Base-by-base conservation (phyloP, 2,888 invertebrate genomes). In the Apodemia zela region DNA sequence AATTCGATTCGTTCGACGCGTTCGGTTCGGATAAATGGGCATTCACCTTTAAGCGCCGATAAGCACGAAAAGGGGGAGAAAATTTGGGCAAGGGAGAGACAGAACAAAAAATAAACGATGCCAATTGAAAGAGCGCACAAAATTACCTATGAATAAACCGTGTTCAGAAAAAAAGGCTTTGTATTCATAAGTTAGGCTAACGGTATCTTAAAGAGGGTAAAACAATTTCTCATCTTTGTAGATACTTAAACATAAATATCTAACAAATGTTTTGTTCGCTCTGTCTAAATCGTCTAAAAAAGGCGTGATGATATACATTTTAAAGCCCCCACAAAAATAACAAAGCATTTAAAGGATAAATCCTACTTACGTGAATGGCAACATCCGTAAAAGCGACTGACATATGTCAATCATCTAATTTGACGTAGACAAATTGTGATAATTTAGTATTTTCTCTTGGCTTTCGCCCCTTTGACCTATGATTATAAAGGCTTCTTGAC, bases 361-460 rank as follows among this genome's bases (percentile, higher is more conserved):
- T 7, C 5, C 7, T n/a, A n/a, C n/a, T n/a, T 5, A n/a, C 3
- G 1, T 8, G 45, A 51, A 21, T 6, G 11, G 18, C 21, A 21
- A 51, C 3, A 51, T 21, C 21, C 21, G 21, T 51, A 51, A 54
- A 54, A 54, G 15, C 21, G 15, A 15, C 25, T 25, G 54, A 29
- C 21, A 29, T 54, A 54, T 15, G 54, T 54, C 54, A 54, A 54
- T 54, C 54, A 54, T 54, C 54, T 54, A 25, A 54, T 25, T 54
- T 18, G 54, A 54, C 15, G 25, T 21, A 15, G 11, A 54, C 25
- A 54, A 15, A 54, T 54, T 29, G 25, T 54, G 25, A 54, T 54
- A 21, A 54, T 21, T 54, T 18, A 15, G 21, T 25, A 18, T 54
- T 54, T 54, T 54, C 54, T 54, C 54, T 54, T 54, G 54, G 25